Evolutionary conservation across 2,797 vertebrate genomes (phyloP), one percentile per base, ranked within the genome.

Genomic region (Fundulus diaphanus): DNA sequence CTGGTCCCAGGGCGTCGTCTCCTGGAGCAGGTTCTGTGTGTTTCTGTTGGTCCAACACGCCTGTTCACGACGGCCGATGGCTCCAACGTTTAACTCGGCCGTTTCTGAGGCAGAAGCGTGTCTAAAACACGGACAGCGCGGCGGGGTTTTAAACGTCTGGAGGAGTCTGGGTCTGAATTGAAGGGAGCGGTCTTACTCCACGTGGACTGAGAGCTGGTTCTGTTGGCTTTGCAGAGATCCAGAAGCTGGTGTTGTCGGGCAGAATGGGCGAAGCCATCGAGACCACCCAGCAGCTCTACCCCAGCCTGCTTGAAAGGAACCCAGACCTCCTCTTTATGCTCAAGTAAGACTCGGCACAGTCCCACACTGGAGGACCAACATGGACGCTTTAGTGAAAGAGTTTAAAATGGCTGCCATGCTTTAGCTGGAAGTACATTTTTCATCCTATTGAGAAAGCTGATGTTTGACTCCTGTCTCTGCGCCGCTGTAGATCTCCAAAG

Each of bases 241-340:
- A 99, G 94, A 99, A 99, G 94, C 92, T 99, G 95, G 97, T 99
- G 89, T 92, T 99, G 89, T 97, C 97, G 2, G 98, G 98, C 78
- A 95, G 98, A 85, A 98, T 99, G 92, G 98, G 98, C 20, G 98
- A 99, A 85, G 98, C 98, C 91, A 99, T 99, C 72, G 97, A 99
- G 90, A 97, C 97, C 83, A 99, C 98, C 61, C 97, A 99, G 83
- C 97, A 96, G 85, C 96, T 99, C 73, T 99, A 99, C 81, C 97
- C 98, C 80, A 97, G 93, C 88, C 96, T 99, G 66, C 95, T 99
- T 90, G 98, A 99, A 88, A 96, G 96, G 90, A 99, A 98, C 84
- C 97, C 97, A 42, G 97, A 99, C 94, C 95, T 99, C 22, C 96
- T 99, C 74, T 99, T 99, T 92, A 98, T 97, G 97, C 96, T 99